These are phyloP conservation scores for Bhutanitis thaidina DNA, from an alignment of 2,888 invertebrate genomes.

Conservation along the genomic window DNA sequence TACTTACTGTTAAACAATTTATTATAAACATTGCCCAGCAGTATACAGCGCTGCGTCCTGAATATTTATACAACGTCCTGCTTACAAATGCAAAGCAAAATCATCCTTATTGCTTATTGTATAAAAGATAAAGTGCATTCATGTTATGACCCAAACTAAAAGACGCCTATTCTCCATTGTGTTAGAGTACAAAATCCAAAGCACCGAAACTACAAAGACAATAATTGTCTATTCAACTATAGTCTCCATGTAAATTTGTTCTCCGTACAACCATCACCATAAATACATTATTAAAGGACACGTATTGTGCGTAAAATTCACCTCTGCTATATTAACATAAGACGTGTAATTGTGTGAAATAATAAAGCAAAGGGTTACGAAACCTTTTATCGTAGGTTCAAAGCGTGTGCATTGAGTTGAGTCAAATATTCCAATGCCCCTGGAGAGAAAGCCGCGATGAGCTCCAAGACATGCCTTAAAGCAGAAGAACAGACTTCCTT, in stretches of 20 bases:
- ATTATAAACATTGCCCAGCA: background rate
- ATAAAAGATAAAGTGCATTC: background rate
- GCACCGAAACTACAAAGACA: background rate
- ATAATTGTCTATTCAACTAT: conserved; percentile 26
- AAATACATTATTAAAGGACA: conserved; percentile 2
- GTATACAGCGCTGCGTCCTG: background rate
- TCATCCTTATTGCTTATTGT: background rate
- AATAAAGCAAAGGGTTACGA: background rate
- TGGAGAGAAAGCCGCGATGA: too few relatives aligned
- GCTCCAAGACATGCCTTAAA: too few relatives aligned
- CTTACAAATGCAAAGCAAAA: conserved; percentile 2
- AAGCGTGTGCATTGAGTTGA: conserved; percentile 6
- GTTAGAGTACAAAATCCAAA: conserved; percentile 3
- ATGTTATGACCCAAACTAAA: background rate
- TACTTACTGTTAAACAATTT: background rate
- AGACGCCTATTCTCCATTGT: background rate
- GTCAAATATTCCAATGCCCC: background rate
- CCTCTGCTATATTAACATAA: background rate
- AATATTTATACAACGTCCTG: conserved; percentile 4
- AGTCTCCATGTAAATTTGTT: conserved; percentile 27
- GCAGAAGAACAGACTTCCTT: too few relatives aligned
- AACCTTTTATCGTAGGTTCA: background rate
- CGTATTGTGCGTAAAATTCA: background rate
- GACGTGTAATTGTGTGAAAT: background rate
- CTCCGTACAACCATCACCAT: conserved; percentile 13